phyloP scores from a whole-genome alignment of 2,797 vertebrate species.

The Mastacembelus armatus region DNA sequence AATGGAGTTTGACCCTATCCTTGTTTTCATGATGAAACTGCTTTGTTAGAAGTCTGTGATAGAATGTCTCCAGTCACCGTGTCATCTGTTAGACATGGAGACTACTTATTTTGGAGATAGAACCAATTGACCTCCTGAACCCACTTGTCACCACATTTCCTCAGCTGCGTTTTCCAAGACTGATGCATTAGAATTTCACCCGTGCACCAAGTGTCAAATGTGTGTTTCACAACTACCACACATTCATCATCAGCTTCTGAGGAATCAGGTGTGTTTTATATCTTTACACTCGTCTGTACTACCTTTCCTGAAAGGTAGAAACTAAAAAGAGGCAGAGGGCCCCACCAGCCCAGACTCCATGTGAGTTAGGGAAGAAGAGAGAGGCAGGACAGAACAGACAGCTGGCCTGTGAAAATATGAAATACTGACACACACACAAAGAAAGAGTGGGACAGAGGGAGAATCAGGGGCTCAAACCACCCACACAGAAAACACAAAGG shows the following conservation, averaged over 20 bases:
- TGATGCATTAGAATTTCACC: background rate
- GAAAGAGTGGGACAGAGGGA: background rate
- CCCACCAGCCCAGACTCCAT: conserved; percentile 2
- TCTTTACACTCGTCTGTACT: conserved; percentile 44
- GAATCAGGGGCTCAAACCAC: conserved; percentile 12
- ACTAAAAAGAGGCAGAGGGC: conserved; percentile 17
- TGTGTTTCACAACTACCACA: conserved; percentile 1
- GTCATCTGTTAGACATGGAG: background rate
- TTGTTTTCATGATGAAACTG: conserved; percentile 4
- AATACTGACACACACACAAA: conserved; percentile 3
- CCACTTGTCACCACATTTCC: background rate
- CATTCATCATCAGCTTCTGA: conserved; percentile 18
- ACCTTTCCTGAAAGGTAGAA: conserved; percentile 26
- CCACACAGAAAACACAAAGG: conserved; percentile 10
- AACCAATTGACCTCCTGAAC: conserved; percentile 7
- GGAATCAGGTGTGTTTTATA: conserved; percentile 32
- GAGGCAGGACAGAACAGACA: conserved; percentile 22
- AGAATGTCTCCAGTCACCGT: conserved; percentile 18
- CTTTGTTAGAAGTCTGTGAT: background rate
- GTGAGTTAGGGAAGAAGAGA: background rate
- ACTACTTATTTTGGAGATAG: background rate
- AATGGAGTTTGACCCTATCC: background rate
- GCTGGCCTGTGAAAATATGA: conserved; percentile 34
- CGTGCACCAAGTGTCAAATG: background rate
- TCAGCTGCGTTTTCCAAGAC: conserved; percentile 9